Conservation (phyloP, 2,888 invertebrate genomes). For the Tanytarsus gracilentus region DNA sequence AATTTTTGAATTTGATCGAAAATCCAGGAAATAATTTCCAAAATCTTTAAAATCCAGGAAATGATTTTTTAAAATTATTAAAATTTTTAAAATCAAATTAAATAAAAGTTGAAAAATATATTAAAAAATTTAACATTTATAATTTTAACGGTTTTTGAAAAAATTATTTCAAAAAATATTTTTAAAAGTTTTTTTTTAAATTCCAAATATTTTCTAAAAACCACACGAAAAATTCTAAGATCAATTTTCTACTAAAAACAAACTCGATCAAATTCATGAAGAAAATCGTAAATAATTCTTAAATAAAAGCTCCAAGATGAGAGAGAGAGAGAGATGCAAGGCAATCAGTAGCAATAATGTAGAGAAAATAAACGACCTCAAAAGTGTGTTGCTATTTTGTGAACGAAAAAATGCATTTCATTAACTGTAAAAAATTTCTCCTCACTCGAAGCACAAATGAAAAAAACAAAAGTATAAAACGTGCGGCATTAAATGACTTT, state of each 20-base stretch:
- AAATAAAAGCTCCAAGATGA: not conserved
- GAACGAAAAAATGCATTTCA: conserved; percentile 11
- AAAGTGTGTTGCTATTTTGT: conserved; percentile 9
- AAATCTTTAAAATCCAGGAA: too few relatives aligned
- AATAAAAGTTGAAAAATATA: too few relatives aligned
- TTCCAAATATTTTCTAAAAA: not conserved
- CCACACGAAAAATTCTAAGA: too few relatives aligned
- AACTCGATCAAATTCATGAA: not conserved
- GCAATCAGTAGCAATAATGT: not conserved
- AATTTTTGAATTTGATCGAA: too few relatives aligned
- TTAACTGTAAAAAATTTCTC: conserved; percentile 23
- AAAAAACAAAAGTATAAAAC: too few relatives aligned
- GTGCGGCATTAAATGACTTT: too few relatives aligned
- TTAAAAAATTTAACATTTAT: not conserved
- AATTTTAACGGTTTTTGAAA: not conserved
- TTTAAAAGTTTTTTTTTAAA: not conserved
- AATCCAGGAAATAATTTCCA: too few relatives aligned
- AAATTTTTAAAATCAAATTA: too few relatives aligned
- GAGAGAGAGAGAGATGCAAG: too few relatives aligned
- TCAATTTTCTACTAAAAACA: not conserved
- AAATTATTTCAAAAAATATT: not conserved
- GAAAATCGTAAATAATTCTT: not conserved
- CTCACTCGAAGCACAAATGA: not conserved
- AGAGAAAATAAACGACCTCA: conserved; percentile 3
- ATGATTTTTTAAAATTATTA: too few relatives aligned